Conservation (phyloP, 2,113 vertebrate species). For the Solea solea region DNA sequence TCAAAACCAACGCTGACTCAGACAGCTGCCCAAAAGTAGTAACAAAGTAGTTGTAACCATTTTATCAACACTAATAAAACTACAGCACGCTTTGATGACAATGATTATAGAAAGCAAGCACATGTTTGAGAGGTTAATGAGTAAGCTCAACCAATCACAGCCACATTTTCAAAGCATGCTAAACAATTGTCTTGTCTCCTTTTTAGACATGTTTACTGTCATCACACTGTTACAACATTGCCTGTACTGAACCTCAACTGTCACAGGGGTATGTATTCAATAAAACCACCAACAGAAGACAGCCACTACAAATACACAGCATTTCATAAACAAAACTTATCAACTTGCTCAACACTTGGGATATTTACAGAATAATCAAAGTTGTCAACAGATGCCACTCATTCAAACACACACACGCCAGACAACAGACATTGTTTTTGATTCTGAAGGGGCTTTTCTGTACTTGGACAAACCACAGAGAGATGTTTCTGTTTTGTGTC, state of each 20-base stretch:
- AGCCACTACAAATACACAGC: not conserved
- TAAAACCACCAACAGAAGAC: not conserved
- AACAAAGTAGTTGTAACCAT: not conserved
- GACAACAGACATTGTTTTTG: not conserved
- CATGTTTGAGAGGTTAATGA: not conserved
- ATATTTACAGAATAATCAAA: constrained; percentile 26
- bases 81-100: not conserved
- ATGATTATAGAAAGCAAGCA: not conserved
- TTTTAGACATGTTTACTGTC: not conserved
- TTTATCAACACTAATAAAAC: not conserved
- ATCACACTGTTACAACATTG: not conserved
- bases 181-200: not conserved
- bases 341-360: not conserved
- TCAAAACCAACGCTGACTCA: constrained; percentile 11
- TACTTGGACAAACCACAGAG: not conserved
- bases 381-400: not conserved
- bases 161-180: constrained; percentile 6
- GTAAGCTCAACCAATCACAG: not conserved
- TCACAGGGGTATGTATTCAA: not conserved
- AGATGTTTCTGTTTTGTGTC: not conserved
- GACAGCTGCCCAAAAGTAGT: not conserved
- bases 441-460: not conserved
- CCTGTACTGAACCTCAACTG: not conserved
- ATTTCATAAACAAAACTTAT: not conserved
- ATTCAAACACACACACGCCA: not conserved